These are phyloP conservation scores for Cryptomyrus ogoouensis DNA, from an alignment of 2,113 vertebrate species.

Conservation along the genomic window DNA sequence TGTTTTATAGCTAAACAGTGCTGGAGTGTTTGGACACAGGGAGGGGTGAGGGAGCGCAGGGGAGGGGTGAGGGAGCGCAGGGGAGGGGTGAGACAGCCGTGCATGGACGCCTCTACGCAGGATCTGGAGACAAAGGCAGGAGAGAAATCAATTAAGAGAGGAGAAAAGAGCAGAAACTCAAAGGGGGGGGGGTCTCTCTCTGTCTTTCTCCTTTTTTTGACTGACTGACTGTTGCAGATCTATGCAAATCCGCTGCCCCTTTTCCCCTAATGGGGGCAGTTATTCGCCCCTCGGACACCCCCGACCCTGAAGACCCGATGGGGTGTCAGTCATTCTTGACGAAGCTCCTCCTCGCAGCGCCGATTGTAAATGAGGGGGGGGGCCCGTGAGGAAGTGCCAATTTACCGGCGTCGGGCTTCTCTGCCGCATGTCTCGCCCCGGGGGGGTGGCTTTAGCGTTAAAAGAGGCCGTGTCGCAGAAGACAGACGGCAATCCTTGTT, in stretches of 20 bases:
- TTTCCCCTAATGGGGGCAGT: neutral
- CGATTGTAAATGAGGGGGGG: neutral
- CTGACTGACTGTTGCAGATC: neutral
- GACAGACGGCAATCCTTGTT: neutral
- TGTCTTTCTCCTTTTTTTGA: neutral
- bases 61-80: too few relatives aligned
- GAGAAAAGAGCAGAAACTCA: neutral
- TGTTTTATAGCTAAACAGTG: constrained; percentile 63
- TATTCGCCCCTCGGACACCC: neutral
- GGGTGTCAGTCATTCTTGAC: neutral
- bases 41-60: neutral
- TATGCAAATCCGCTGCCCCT: neutral
- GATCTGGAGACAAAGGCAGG: constrained; percentile 3
- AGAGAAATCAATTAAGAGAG: constrained; percentile 23
- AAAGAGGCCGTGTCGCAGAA: neutral
- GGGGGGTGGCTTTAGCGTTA: neutral
- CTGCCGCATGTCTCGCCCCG: neutral
- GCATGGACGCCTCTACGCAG: neutral
- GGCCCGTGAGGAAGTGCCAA: neutral
- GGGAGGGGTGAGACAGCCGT: constrained; percentile 23
- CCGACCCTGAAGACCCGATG: neutral
- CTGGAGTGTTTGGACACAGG: constrained; percentile 62
- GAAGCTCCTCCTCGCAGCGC: neutral
- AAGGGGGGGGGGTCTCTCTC: neutral
- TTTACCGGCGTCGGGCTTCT: neutral